phyloP scores from a whole-genome alignment of 2,797 vertebrate species.

The Mus minutoides region DNA sequence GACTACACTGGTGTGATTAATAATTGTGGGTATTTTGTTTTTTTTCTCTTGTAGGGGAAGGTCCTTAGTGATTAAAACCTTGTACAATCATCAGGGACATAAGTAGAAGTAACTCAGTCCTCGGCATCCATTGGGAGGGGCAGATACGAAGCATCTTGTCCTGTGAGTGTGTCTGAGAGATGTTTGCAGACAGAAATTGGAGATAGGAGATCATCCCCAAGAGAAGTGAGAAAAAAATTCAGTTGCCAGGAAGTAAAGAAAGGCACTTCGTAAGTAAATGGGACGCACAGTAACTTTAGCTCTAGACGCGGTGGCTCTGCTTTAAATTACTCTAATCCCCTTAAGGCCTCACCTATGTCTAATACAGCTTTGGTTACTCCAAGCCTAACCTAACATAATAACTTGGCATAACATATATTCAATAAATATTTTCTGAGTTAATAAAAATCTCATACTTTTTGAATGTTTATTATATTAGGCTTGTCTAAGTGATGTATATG shows the following conservation, averaged over 20 bases:
- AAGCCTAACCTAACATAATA: background rate
- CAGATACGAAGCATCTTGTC: background rate
- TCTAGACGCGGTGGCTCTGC: background rate
- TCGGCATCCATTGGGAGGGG: background rate
- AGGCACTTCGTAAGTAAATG: background rate
- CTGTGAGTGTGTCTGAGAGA: background rate
- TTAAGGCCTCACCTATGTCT: background rate
- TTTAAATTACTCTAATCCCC: background rate
- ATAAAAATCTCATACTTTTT: background rate
- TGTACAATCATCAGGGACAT: background rate
- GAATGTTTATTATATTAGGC: background rate
- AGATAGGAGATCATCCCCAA: background rate
- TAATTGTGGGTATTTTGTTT: conserved; percentile 41
- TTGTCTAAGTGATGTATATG: background rate
- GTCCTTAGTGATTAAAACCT: conserved; percentile 4
- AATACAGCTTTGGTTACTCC: background rate
- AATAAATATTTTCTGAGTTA: background rate
- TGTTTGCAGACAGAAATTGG: background rate
- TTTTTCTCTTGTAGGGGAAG: background rate
- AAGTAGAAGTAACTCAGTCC: background rate
- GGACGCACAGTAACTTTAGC: background rate
- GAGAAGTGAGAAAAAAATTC: background rate
- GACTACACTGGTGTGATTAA: conserved; percentile 37
- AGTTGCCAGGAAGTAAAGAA: background rate
- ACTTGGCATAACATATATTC: background rate